Evolutionary conservation across 35 echinoderm and acorn worm genomes (phyloP), one percentile per base, ranked within the genome.

Genomic region (Amphiura filiformis): DNA sequence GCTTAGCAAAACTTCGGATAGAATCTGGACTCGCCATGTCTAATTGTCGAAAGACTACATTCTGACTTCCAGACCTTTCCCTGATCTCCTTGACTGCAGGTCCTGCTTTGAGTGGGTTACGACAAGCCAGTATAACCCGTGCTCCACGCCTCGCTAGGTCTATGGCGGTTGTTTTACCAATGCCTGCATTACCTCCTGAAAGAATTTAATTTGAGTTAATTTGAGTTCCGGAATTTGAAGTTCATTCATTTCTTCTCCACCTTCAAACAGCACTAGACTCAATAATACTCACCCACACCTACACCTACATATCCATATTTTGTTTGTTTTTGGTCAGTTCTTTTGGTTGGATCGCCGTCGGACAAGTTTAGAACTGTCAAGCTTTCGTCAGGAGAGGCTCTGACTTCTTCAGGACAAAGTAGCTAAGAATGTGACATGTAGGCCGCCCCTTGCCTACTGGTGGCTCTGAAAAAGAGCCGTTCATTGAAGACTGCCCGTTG

Each of bases 71-170:
- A 31, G 83, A 80, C 31, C 83, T 76, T 18, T 26, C 56, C 35
- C 77, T 84, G 47, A 94, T 86, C 38, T 94, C 88, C 12, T 80
- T 40, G 9, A 84, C 82, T 31, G 88, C 88, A 18, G 34, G 82
- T 36, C 86, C 42, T 37, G 83, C 88, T 36, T 94, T 94, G 36
- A 13, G 11, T 35, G 78, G 78, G 84, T 91, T 82, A 1, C 88
- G 78, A 78, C 93, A 94, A 7, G 88, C 93, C 15, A 94, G 42
- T 57, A 94, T 94, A 33, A 94, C 88, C 84, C 78, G 77, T 17
- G 93, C 93, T 76, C 93, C 93, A 87, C 91, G 86, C 49, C 75
- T 77, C 32, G 91, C 91, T 22, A 93, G 65, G 37, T 93, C 86
- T 26, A 79, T 31, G 0, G 91, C 87, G 15, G 91, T 93, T 81